phyloP scores from a whole-genome alignment of 2,888 invertebrate genomes.

The Cosmorhoe ocellata region DNA sequence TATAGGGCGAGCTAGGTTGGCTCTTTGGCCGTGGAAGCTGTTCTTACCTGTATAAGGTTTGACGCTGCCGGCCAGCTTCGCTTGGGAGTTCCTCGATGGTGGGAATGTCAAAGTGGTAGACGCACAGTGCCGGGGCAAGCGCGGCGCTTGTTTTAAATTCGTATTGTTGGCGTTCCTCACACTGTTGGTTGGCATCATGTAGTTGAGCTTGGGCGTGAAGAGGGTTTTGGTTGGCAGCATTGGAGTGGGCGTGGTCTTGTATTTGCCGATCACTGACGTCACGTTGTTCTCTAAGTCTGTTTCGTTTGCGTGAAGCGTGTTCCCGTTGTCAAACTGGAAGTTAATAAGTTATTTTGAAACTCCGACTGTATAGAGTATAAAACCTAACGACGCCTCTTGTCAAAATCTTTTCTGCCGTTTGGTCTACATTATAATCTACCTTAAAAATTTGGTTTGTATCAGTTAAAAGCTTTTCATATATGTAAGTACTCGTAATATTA shows the following conservation, averaged over 20 bases:
- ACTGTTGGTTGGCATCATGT: constrained; percentile 76
- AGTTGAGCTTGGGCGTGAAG: constrained; percentile 71
- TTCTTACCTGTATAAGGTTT: constrained; percentile 68
- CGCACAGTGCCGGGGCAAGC: constrained; percentile 63
- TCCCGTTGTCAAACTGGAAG: constrained; percentile 70
- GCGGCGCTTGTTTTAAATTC: constrained; percentile 65
- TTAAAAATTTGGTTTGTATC: too few relatives aligned
- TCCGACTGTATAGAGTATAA: too few relatives aligned
- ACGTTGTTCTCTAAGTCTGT: constrained; percentile 74
- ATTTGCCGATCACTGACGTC: constrained; percentile 71
- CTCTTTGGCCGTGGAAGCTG: constrained; percentile 73
- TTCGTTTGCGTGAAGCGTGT: constrained; percentile 67
- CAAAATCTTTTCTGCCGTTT: too few relatives aligned
- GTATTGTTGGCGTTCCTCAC: constrained; percentile 68
- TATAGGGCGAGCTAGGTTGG: constrained; percentile 69
- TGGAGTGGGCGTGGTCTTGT: constrained; percentile 71
- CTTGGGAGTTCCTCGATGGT: constrained; percentile 70
- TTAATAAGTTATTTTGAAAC: background rate
- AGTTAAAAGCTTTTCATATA: too few relatives aligned
- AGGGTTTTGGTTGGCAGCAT: constrained; percentile 70
- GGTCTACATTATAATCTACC: too few relatives aligned
- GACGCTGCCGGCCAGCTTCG: constrained; percentile 52
- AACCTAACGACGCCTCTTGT: background rate
- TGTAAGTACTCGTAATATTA: too few relatives aligned
- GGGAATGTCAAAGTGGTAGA: constrained; percentile 75